Base-by-base conservation (phyloP, 2,888 invertebrate genomes). In the Troides aeacus region DNA sequence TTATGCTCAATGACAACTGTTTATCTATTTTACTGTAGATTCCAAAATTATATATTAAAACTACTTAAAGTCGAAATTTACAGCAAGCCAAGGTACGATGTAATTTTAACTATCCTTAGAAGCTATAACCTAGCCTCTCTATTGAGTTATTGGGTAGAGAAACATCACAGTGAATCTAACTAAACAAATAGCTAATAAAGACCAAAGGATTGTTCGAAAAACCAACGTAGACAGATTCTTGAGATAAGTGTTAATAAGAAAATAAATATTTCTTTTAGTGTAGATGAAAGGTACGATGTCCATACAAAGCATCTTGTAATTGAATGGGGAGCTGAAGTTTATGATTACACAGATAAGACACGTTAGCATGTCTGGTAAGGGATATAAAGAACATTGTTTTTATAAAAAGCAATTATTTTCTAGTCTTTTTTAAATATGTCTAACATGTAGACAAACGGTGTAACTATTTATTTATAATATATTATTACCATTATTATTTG, bases 311-410 rank as follows among this genome's bases (percentile, higher is more conserved):
- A 42, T 61, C 61, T 61, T 42, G 21, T 30, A 61, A 61, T 42
- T 42, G n/a, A 21, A 61, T 21, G n/a, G 61, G 61, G 21, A 61
- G 42, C 42, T 61, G 12, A 61, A 61, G 61, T 61, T n/a, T 42
- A 39, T 42, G 61, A 61, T 39, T 24, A 42, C 42, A 39, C 30
- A 61, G 61, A 61, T 61, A 61, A 39, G 42, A 61, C 61, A 61
- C 61, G 61, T 42, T 61, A 61, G 18, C 7, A 21, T 39, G 18
- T 2, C 61, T 30, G 30, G 42, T 30, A 10, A 42, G 59, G 5
- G 59, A 8, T 59, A 24, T 30, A 59, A 59, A 59, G 17, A 17
- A 15, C 12, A 59, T 21, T 24, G 5, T 21, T 59, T 23, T 17
- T 17, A 15, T 21, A n/a, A 30, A 59, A 42, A 57, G 2, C 10